Evolutionary conservation across 1,140 invertebrate genomes (phyloP).

Genomic region (Portunus trituberculatus): DNA sequence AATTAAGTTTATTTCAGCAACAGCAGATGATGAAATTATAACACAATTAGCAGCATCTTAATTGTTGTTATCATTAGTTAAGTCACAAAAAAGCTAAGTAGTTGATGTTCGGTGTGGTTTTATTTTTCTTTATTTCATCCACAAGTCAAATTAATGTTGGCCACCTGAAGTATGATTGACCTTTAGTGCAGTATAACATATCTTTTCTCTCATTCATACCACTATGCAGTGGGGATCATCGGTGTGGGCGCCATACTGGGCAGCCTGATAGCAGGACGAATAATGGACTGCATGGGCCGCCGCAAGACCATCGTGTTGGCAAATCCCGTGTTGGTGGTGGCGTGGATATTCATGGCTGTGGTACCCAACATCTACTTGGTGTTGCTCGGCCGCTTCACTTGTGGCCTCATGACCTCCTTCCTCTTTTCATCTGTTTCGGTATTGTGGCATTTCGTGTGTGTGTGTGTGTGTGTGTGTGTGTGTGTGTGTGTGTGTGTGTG

Average conservation of each 20-base stretch:
- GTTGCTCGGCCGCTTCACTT: conserved; percentile 33
- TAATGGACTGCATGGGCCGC: conserved; percentile 52
- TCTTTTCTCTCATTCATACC: no score
- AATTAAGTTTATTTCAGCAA: no score
- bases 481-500: neutral
- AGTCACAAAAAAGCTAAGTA: no score
- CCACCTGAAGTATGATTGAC: no score
- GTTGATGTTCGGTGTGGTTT: no score
- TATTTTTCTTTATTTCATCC: no score
- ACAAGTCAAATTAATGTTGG: no score
- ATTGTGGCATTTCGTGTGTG: neutral
- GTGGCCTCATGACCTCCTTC: conserved; percentile 52
- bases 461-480: no score
- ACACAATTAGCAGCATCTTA: no score
- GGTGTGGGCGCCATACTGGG: conserved; percentile 46
- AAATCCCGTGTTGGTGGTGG: neutral
- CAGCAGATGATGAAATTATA: no score
- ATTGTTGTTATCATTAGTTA: no score
- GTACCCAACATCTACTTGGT: neutral
- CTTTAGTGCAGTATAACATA: no score
- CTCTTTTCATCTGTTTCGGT: conserved; percentile 51
- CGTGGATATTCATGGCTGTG: conserved; percentile 54
- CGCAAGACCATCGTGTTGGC: conserved; percentile 17
- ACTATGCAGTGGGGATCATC: conserved; percentile 42
- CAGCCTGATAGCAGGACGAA: conserved; percentile 33